Evolutionary conservation across 2,888 invertebrate species (phyloP).

Genomic region (Sphaerophoria taeniata): DNA sequence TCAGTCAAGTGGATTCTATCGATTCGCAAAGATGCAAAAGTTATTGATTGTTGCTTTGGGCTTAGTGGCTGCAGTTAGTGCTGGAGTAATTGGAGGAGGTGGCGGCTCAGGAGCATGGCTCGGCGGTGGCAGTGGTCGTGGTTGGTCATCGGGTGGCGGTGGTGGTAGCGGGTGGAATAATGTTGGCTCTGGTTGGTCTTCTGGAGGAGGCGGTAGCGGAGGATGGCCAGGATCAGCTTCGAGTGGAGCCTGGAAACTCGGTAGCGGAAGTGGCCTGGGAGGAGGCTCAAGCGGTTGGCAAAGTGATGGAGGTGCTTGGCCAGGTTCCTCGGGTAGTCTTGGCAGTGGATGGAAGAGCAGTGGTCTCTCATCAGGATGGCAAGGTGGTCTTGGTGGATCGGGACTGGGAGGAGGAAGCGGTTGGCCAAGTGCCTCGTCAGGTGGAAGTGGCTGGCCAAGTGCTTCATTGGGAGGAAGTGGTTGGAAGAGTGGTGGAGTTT

Average conservation of each 20-base stretch:
- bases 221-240: conserved; percentile 52
- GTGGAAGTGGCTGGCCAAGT: conserved; percentile 29
- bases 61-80: conserved; percentile 58
- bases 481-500: conserved; percentile 45
- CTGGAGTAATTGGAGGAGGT: conserved; percentile 62
- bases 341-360: conserved; percentile 56
- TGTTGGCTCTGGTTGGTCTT: conserved; percentile 56
- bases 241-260: conserved; percentile 55
- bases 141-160: conserved; percentile 61
- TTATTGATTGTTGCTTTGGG: conserved; percentile 70
- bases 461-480: conserved; percentile 18
- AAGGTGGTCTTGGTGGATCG: conserved; percentile 62
- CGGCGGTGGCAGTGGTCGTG: conserved; percentile 73
- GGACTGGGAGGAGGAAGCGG: conserved; percentile 19
- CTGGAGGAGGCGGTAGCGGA: conserved; percentile 26
- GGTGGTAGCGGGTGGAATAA: conserved; percentile 75
- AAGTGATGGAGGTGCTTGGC: conserved; percentile 16
- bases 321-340: conserved; percentile 25
- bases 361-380: conserved; percentile 63
- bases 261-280: conserved; percentile 60
- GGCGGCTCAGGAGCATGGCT: conserved; percentile 66
- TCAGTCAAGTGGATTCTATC: conserved; percentile 73
- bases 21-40: conserved; percentile 70
- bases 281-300: conserved; percentile 61
- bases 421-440: background rate